Base-by-base conservation (phyloP, 2,113 vertebrate species). In the Caranx melampygus region DNA sequence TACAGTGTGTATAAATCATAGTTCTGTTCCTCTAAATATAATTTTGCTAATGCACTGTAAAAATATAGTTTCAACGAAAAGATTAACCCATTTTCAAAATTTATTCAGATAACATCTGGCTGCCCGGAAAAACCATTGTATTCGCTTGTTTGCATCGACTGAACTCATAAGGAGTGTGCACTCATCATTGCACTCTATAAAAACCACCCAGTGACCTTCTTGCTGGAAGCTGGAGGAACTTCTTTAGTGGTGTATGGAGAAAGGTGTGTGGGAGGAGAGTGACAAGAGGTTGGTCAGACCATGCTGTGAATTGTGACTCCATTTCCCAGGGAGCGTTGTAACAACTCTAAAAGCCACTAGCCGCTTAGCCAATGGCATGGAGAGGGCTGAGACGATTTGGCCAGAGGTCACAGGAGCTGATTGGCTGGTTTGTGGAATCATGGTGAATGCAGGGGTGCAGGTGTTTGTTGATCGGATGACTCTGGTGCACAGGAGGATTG, bases 401-500 rank as follows among this genome's bases (percentile, higher is more conserved):
- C 83, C 87, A 83, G 84, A 85, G 78, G 79, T 90, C 87, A 75
- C 85, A 78, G 89, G 82, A 89, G 84, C 84, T 72, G 89, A 83
- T 86, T 62, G 78, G 86, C 91, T 90, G 90, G 88, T 88, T 86
- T 84, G 90, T 91, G 92, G 93, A 94, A 78, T 92, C 86, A 93
- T 93, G 91, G 92, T 76, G 90, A 90, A 93, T 90, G 92, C 74
- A 16, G 86, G 89, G 88, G 91, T 87, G 88, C 91, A 92, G 92
- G 90, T 93, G 87, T 93, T 92, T 90, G 89, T 89, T 92, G 93
- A 89, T 92, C 89, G 66, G 87, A 94, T 94, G 94, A 89, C 85
- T 86, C 89, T 93, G 91, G 94, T 93, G 92, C 89, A 95, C 92
- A 92, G 90, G 88, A 89, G 87, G 89, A 92, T 93, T 91, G 91